Evolutionary conservation across 1,140 invertebrate genomes (phyloP), one percentile per base, ranked within the genome.

Genomic region (Thaumatotibia leucotreta): DNA sequence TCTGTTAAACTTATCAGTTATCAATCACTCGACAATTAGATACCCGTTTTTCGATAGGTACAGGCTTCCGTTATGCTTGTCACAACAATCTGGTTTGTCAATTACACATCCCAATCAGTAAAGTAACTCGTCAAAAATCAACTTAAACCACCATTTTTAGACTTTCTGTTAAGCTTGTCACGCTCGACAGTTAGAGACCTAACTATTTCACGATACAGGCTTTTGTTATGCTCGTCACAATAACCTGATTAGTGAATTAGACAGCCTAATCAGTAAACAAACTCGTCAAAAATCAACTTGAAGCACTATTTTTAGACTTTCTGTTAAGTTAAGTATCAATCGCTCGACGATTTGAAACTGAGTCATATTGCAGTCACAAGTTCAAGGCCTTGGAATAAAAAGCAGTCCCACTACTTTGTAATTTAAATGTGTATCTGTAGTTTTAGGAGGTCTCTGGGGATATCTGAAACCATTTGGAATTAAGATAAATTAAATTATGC

Each of bases 201-300:
- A n/a, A n/a, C n/a, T n/a, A n/a, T n/a, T n/a, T n/a, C 17, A 6
- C 14, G 27, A n/a, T 45, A 11, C 50, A 6, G 4, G 11, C 52
- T 58, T 31, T 24, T 58, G 52, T 31, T 58, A 29, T 58, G n/a
- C 24, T 58, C 29, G 29, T 58, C 52, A 58, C 24, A 58, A 58
- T 24, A 58, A n/a, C 17, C 24, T 58, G 23, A 29, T 14, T 58
- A 14, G 11, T 27, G 17, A 45, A 45, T 58, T 27, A 17, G 11
- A 27, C 24, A 31, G 20, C n/a, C 23, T 24, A 58, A 58, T 31
- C 10, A 58, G 52, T 58, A 14, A 58, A 31, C 4, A 58, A 58
- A 58, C 27, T 31, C 52, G 17, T 58, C 14, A 58, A 14, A 58
- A 58, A 24, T 58, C 24, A 54, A n/a, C 6, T 20, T 5, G 20